Evolutionary conservation across 2,797 vertebrate genomes (phyloP).

Genomic region (Melanotaenia maccullochi): DNA sequence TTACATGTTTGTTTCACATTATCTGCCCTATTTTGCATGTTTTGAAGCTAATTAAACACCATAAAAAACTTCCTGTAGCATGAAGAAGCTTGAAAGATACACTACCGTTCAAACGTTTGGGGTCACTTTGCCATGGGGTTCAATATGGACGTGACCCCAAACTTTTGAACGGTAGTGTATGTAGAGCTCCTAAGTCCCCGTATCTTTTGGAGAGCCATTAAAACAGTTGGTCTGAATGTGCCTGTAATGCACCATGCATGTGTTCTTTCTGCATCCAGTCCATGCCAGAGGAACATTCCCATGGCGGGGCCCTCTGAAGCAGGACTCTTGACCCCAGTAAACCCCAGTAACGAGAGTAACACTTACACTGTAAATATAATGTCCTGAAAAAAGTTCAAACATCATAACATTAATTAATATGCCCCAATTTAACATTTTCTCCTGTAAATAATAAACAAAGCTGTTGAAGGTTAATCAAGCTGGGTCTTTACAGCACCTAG

Average conservation of each 20-base stretch:
- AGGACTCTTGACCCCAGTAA: slow-evolving; percentile 30
- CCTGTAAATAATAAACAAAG: slow-evolving; percentile 38
- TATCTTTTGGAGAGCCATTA: neutral
- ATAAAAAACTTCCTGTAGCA: no score
- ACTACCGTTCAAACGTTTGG: no score
- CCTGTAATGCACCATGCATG: neutral
- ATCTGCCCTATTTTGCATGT: neutral
- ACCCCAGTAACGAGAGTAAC: slow-evolving; percentile 15
- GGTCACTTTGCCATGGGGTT: no score
- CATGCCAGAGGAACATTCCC: neutral
- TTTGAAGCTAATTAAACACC: neutral
- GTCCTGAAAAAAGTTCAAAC: slow-evolving; percentile 13
- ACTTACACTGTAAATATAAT: slow-evolving; percentile 9
- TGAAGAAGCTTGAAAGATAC: neutral
- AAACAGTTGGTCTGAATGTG: neutral
- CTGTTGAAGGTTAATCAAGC: slow-evolving; percentile 55
- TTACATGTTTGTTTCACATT: no score
- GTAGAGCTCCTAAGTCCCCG: neutral
- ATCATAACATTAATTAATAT: slow-evolving; percentile 40
- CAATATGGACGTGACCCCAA: no score
- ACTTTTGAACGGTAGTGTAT: no score
- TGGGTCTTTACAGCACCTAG: slow-evolving; percentile 35
- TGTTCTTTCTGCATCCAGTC: neutral
- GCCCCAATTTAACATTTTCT: slow-evolving; percentile 10
- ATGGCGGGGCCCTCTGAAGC: neutral